These are phyloP conservation scores for Dascillus cervinus DNA, from an alignment of 2,888 invertebrate species.

Conservation along the genomic window DNA sequence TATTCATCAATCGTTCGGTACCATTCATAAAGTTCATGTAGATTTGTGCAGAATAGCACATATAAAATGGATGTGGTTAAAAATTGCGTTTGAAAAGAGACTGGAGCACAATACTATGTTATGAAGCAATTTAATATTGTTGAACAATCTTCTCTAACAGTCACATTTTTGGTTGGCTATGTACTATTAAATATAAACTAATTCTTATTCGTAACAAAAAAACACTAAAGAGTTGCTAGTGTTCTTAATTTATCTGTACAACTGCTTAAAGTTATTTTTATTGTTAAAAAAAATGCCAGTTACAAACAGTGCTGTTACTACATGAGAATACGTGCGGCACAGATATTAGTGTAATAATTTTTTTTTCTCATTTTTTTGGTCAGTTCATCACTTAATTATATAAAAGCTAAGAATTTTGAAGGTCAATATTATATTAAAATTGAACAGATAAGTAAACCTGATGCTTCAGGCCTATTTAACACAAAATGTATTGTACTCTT, in stretches of 20 bases:
- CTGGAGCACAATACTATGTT: slow-evolving; percentile 18
- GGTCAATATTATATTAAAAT: too few relatives aligned
- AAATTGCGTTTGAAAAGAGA: slow-evolving; percentile 30
- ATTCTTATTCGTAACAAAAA: too few relatives aligned
- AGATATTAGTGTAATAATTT: slow-evolving; percentile 14
- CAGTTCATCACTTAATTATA: too few relatives aligned
- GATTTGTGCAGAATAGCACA: slow-evolving; percentile 28
- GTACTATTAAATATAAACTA: too few relatives aligned
- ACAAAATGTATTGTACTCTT: slow-evolving; percentile 14
- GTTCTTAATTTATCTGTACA: background rate
- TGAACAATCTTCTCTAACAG: too few relatives aligned
- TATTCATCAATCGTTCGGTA: slow-evolving; percentile 18
- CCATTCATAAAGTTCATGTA: slow-evolving; percentile 21
- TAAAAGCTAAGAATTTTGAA: too few relatives aligned
- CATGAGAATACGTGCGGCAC: slow-evolving; percentile 12
- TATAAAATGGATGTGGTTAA: slow-evolving; percentile 32
- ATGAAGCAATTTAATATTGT: too few relatives aligned
- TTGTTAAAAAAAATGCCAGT: slow-evolving; percentile 6
- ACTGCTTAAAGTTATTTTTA: background rate
- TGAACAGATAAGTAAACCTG: too few relatives aligned
- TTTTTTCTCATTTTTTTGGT: too few relatives aligned
- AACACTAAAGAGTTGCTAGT: slow-evolving; percentile 2
- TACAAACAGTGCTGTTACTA: slow-evolving; percentile 17
- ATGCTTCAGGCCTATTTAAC: too few relatives aligned
- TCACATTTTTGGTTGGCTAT: too few relatives aligned